Evolutionary conservation across 2,888 invertebrate species (phyloP).

Genomic region (Drosophila gaucha): DNA sequence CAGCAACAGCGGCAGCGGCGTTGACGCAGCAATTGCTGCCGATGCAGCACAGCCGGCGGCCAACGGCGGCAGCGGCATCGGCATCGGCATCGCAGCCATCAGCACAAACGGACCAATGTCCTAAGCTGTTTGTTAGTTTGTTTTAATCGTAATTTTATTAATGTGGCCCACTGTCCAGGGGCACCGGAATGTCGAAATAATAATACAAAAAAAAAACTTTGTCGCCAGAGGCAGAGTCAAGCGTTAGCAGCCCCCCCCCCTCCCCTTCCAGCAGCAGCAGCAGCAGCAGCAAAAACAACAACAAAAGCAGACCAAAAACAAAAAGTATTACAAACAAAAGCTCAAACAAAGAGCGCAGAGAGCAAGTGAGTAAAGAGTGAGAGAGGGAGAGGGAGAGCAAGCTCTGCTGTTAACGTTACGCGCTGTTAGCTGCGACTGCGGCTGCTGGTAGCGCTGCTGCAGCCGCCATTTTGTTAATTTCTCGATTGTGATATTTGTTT

Average conservation of each 20-base stretch:
- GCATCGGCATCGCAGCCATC: constrained; percentile 46
- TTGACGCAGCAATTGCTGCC: constrained; percentile 54
- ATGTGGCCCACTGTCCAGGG: constrained; percentile 45
- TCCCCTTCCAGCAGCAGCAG: constrained; percentile 20
- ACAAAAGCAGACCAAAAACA: constrained; percentile 26
- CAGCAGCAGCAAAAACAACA: constrained; percentile 23
- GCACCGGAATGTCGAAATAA: constrained; percentile 60
- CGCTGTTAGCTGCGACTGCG: constrained; percentile 41
- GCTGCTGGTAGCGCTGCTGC: constrained; percentile 57
- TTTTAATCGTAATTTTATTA: constrained; percentile 54
- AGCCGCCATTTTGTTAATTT: constrained; percentile 79
- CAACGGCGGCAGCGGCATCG: constrained; percentile 42
- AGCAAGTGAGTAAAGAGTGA: not conserved
- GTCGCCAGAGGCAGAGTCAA: constrained; percentile 52
- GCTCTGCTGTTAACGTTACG: constrained; percentile 46
- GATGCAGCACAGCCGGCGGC: constrained; percentile 54
- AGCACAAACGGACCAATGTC: constrained; percentile 83
- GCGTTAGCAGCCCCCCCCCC: constrained; percentile 39
- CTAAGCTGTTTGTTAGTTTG: constrained; percentile 75
- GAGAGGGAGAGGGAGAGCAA: constrained; percentile 1
- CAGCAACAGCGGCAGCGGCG: constrained; percentile 32
- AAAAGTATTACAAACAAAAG: constrained; percentile 50
- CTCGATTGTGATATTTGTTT: constrained; percentile 80
- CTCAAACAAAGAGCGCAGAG: constrained; percentile 11
- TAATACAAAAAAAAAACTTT: constrained; percentile 59